phyloP scores from a whole-genome alignment of 1,140 invertebrate genomes.

The Caenorhabditis elegans region WBcel235 BX284603.4:6248001-6248500 shows the following conservation, averaged over 20 bases:
- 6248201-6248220: not conserved
- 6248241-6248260: conserved; percentile 3
- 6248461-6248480: too few relatives aligned
- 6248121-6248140: conserved; percentile 24
- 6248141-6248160: conserved; percentile 24
- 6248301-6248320: not conserved
- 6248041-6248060: conserved; percentile 8
- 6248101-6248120: conserved; percentile 19
- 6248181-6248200: not conserved
- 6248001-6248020: conserved; percentile 39
- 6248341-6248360: not conserved
- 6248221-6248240: not conserved
- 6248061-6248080: conserved; percentile 7
- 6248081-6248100: not conserved
- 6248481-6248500: too few relatives aligned
- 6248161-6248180: not conserved
- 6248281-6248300: conserved; percentile 7
- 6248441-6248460: too few relatives aligned
- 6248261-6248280: not conserved
- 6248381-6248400: too few relatives aligned
- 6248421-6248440: too few relatives aligned
- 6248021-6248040: not conserved
- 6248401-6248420: too few relatives aligned
- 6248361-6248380: too few relatives aligned
- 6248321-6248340: not conserved